Evolutionary conservation across 1,140 invertebrate species (phyloP).

Genomic region (Neotoxoptera formosana): DNA sequence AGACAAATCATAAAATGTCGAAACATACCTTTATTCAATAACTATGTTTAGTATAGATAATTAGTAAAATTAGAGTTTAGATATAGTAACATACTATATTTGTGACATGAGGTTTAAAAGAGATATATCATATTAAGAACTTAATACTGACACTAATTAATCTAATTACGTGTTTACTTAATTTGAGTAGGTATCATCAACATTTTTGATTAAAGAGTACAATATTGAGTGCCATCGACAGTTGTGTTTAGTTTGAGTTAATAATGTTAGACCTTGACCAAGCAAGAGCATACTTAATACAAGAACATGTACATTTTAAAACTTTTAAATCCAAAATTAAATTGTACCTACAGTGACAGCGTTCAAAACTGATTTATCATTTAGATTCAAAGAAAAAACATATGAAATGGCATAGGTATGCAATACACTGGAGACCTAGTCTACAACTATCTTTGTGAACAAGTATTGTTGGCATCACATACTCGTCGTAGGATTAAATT

Average conservation of each 20-base stretch:
- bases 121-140: neutral
- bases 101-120: neutral
- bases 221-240: neutral
- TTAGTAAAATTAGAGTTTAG: neutral
- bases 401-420: neutral
- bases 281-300: neutral
- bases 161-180: neutral
- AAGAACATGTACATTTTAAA: neutral
- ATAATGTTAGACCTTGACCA: conserved; percentile 24
- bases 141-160: neutral
- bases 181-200: neutral
- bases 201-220: neutral
- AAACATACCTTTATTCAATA: neutral
- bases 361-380: neutral
- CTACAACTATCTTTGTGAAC: neutral
- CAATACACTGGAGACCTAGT: neutral
- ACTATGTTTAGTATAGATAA: neutral
- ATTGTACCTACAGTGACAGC: neutral
- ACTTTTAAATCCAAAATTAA: neutral
- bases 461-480: conserved; percentile 52
- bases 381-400: neutral
- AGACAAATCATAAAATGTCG: neutral
- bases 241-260: neutral
- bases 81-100: neutral
- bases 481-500: conserved; percentile 20